Conservation (phyloP, 2,797 vertebrate genomes). For the Gymnothorax javanicus region DNA sequence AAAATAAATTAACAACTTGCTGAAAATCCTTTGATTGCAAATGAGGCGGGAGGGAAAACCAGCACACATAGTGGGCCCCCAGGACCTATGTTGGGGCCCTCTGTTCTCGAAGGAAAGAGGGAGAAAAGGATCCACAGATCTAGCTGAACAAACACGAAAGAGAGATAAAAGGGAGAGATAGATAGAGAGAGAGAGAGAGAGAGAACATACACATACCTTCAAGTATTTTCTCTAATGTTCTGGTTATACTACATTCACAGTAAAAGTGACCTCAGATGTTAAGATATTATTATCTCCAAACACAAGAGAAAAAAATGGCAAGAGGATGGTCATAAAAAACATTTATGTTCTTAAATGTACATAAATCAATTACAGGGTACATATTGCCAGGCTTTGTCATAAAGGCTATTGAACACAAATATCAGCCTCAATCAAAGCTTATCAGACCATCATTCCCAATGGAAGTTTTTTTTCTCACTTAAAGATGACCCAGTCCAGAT, state of each 20-base stretch:
- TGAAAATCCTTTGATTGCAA: too few species aligned
- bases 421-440: slow-evolving; percentile 18
- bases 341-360: slow-evolving; percentile 80
- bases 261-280: background rate
- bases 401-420: slow-evolving; percentile 44
- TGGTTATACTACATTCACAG: background rate
- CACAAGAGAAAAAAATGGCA: slow-evolving; percentile 27
- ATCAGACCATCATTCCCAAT: background rate
- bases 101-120: too few species aligned
- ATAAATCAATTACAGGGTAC: slow-evolving; percentile 70
- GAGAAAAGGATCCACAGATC: too few species aligned
- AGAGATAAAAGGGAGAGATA: too few species aligned
- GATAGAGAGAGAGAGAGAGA: too few species aligned
- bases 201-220: too few species aligned
- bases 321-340: slow-evolving; percentile 29
- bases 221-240: too few species aligned
- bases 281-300: background rate
- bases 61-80: too few species aligned
- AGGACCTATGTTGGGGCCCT: too few species aligned
- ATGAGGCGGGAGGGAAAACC: too few species aligned
- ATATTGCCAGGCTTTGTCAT: slow-evolving; percentile 75
- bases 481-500: slow-evolving; percentile 9
- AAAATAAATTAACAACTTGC: too few species aligned
- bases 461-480: background rate
- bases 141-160: too few species aligned